Evolutionary conservation across 2,888 invertebrate genomes (phyloP).

Genomic region (Folsomia manolachei): DNA sequence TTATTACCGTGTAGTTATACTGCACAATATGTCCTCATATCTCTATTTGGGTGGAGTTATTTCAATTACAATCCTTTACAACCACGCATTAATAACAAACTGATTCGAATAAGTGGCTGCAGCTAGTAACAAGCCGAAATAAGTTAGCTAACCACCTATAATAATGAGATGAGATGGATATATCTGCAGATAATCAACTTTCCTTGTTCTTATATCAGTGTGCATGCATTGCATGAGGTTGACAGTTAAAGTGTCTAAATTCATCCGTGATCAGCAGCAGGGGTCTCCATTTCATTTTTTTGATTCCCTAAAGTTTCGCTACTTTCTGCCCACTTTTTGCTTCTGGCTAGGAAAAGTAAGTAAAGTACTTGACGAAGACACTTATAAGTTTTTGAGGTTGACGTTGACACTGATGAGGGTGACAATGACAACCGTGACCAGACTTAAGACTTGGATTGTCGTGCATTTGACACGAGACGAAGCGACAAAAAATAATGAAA

Average conservation of each 20-base stretch:
- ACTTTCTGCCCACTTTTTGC: conserved; percentile 14
- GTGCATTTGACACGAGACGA: conserved; percentile 21
- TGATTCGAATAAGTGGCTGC: no score
- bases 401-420: conserved; percentile 17
- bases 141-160: background rate
- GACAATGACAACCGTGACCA: conserved; percentile 19
- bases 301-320: background rate
- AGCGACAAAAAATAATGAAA: no score
- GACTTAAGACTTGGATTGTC: conserved; percentile 10
- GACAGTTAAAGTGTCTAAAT: conserved; percentile 1
- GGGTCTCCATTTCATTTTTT: background rate
- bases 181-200: no score
- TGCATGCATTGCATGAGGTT: background rate
- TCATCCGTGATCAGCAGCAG: background rate
- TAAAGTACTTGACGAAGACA: background rate
- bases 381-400: conserved; percentile 7
- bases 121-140: background rate
- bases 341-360: background rate
- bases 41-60: background rate
- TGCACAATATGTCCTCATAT: no score
- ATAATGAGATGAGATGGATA: background rate
- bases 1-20: no score
- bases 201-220: no score
- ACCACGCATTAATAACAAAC: no score
- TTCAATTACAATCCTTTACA: background rate